Conservation (phyloP, 2,113 vertebrate species). For the Laticauda laticaudata region DNA sequence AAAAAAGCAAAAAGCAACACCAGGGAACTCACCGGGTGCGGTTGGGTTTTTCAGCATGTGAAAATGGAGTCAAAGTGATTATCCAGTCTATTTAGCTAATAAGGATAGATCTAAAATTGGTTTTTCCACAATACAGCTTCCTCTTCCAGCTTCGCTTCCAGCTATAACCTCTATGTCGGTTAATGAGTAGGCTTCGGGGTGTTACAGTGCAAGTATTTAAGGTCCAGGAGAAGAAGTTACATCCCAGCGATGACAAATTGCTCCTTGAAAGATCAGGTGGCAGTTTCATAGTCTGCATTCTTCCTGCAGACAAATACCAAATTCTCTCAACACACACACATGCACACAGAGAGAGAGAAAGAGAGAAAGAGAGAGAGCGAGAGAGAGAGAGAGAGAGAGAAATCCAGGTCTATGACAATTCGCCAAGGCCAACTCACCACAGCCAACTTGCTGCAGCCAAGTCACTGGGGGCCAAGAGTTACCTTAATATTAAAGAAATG, state of each 20-base stretch:
- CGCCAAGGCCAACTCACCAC: no score
- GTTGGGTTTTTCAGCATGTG: neutral
- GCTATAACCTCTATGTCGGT: neutral
- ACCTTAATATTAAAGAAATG: neutral
- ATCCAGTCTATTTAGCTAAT: neutral
- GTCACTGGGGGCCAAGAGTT: neutral
- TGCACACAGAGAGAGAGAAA: no score
- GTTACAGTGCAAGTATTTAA: neutral
- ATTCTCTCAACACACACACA: neutral
- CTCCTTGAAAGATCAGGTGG: neutral
- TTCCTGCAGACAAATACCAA: neutral
- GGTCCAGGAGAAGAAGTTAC: neutral
- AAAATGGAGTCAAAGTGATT: neutral
- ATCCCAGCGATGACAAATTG: accelerated
- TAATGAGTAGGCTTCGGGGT: neutral
- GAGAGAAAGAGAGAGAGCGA: no score
- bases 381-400: no score
- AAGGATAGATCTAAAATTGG: neutral
- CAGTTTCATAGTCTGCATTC: neutral
- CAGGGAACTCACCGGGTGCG: neutral
- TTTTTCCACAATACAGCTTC: neutral
- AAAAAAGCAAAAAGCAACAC: neutral
- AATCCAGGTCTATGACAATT: neutral
- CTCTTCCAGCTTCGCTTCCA: neutral
- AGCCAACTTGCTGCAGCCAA: no score